Evolutionary conservation across 2,888 invertebrate genomes (phyloP), one percentile per base, ranked within the genome.

Genomic region (Heliconius sara): DNA sequence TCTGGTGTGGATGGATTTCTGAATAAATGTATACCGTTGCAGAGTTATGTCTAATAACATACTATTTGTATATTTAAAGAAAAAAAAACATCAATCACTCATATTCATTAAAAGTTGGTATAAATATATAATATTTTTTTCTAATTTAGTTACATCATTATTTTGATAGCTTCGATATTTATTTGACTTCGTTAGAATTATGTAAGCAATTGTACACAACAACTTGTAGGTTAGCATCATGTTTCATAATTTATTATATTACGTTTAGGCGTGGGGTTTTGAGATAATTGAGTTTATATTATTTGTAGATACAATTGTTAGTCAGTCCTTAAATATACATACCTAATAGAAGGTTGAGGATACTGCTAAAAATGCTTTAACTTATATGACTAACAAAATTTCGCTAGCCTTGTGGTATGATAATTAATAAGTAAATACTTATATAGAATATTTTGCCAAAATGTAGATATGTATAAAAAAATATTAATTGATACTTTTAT

Each of bases 231-330:
- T 3, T 43, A 70, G 70, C 25, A 70, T 70, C 70, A 43, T 70
- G 43, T 70, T 43, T 43, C 68, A 25, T 70, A 70, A 25, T 25
- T 43, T 43, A 70, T 43, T 70, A 43, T 43, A 68, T 68, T 43
- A 10, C 9, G 13, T n/a, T 10, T 68, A 25, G 43, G n/a, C 16
- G 39, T n/a, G 43, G 2, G n/a, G n/a, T 68, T 43, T 68, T n/a
- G 10, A 12, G 13, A 68, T 43, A 25, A 68, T 68, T 13, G 39
- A 43, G n/a, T 68, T 67, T 30, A 25, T 68, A 25, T 25, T n/a
- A 43, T 25, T n/a, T 68, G n/a, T 39, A 68, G 68, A 34, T 34
- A 6, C 2, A 34, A 3, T 34, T 7, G 22, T 34, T 67, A 67
- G 22, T 67, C 19, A 19, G 16, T 19, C 22, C 19, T 66, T 66